These are phyloP conservation scores for Drosophila lutescens DNA, from an alignment of 2,888 invertebrate genomes.

Conservation along the genomic window DNA sequence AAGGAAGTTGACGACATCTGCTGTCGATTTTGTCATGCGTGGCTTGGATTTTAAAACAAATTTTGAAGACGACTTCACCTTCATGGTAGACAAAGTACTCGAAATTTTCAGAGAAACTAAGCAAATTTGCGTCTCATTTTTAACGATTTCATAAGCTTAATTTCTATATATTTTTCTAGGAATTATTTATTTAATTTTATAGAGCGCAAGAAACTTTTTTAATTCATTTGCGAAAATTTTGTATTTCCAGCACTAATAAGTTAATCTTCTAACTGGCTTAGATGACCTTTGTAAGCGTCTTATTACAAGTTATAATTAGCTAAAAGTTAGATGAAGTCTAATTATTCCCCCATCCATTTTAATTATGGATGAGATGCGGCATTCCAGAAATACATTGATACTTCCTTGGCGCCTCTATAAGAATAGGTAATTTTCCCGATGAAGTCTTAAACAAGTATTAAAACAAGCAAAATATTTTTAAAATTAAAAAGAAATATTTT, in stretches of 20 bases:
- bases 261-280: constrained; percentile 2
- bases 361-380: constrained; percentile 34
- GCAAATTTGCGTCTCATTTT: constrained; percentile 52
- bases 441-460: no score
- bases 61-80: constrained; percentile 51
- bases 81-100: constrained; percentile 73
- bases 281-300: constrained; percentile 3
- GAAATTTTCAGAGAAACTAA: constrained; percentile 20
- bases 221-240: not conserved
- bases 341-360: constrained; percentile 23
- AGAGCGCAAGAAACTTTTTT: no score
- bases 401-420: constrained; percentile 17
- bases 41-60: constrained; percentile 57
- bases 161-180: constrained; percentile 67
- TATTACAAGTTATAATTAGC: constrained; percentile 11
- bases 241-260: constrained; percentile 2
- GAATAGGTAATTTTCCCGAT: no score
- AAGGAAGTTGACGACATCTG: constrained; percentile 78
- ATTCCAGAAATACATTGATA: constrained; percentile 27
- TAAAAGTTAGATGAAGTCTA: constrained; percentile 23
- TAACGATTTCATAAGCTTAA: constrained; percentile 61
- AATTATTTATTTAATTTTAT: not conserved
- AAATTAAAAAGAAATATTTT: no score
- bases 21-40: constrained; percentile 74
- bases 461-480: no score